Base-by-base conservation (phyloP, 2,113 vertebrate genomes). In the Pandion haliaetus region DNA sequence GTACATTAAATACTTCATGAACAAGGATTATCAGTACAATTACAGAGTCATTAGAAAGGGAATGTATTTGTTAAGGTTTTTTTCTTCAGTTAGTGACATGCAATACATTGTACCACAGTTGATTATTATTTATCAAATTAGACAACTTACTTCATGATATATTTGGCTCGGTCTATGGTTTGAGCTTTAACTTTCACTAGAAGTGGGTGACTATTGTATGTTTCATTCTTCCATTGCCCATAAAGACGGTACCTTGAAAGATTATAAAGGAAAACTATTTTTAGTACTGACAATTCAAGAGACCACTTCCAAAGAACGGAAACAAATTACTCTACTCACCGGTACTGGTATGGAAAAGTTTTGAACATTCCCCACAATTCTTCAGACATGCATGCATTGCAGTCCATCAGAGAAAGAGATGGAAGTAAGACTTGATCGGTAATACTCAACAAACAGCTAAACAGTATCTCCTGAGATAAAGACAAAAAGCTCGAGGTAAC, bases 191-290 rank as follows among this genome's bases (percentile, higher is more conserved):
- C 99, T 98, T 99, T 99, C 89, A 99, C 99, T 89, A 99, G 97
- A 85, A 99, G 98, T 4, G 99, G 99, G 92, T 99, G 99, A 92
- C 98, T 99, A 29, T 98, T 98, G 87, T 99, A 99, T 0, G 99
- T 99, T 98, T 99, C 99, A 18, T 99, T 99, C 97, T 99, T 99
- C 99, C 99, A 99, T 6, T 99, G 99, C 23, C 99, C 99, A 86
- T 99, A 99, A 42, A 99, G 98, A 90, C 99, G 99, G 92, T 99
- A 99, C 98, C 99, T 99, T 95, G 49, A 91, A 88, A 71, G 25
- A 47, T 70, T 5, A 87, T 2, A 87, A 88, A 85, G 23, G 45
- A 89, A 81, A 94, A 97, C 19, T 29, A 86, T 50, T 55, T 70
- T 54, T 62, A 90, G 90, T 25, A 45, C 42, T 59, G 76, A 38